These are phyloP conservation scores for Hippocampus abdominalis DNA, from an alignment of 2,113 vertebrate species.

Conservation along the genomic window DNA sequence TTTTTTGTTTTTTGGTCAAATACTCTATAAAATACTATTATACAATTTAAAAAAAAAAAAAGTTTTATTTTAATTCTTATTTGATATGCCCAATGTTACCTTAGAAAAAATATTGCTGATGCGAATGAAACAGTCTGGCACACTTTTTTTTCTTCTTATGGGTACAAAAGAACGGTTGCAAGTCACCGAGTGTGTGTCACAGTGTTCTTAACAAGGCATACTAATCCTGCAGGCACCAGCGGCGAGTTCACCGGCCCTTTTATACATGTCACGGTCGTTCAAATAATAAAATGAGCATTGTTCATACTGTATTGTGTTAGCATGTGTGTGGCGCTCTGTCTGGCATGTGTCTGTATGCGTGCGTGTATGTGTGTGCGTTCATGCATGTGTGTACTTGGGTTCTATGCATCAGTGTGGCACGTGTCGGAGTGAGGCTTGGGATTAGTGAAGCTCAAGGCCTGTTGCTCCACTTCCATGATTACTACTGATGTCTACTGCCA, in stretches of 20 bases:
- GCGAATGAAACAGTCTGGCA: background rate
- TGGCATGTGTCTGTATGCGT: constrained; percentile 8
- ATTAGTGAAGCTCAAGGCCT: constrained; percentile 74
- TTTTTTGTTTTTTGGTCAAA: constrained; percentile 3
- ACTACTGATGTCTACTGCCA: constrained; percentile 73
- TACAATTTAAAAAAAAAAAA: no score
- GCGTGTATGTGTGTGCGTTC: constrained; percentile 29
- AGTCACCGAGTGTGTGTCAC: constrained; percentile 7
- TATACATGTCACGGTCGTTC: background rate
- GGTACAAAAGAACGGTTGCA: constrained; percentile 7
- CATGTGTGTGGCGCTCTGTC: background rate
- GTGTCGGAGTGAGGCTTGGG: constrained; percentile 71
- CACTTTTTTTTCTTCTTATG: background rate
- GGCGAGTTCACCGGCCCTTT: background rate
- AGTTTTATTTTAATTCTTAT: background rate
- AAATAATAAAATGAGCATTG: background rate
- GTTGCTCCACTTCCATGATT: constrained; percentile 79
- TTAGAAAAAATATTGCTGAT: background rate
- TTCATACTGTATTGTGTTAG: background rate
- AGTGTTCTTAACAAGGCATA: constrained; percentile 12
- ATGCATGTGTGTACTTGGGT: constrained; percentile 27
- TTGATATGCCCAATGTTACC: background rate
- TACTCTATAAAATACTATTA: no score
- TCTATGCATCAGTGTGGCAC: constrained; percentile 66
- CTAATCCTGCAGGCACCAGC: constrained; percentile 1